Evolutionary conservation across 2,113 vertebrate species (phyloP).

Genomic region (Clarias macrocephalus): DNA sequence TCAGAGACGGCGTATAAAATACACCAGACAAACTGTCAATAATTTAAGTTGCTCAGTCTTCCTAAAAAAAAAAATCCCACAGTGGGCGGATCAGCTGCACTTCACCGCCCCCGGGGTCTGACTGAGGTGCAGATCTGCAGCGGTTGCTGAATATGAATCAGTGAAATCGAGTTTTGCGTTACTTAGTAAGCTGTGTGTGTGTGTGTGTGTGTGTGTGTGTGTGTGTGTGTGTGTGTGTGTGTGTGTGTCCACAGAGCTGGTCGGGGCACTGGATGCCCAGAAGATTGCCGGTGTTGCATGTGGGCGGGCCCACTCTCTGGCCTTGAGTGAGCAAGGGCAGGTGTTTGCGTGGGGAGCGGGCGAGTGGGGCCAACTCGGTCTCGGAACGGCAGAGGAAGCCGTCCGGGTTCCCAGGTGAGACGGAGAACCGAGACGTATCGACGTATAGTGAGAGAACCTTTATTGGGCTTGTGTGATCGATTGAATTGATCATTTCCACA

Average conservation of each 20-base stretch:
- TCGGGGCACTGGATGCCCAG: slow-evolving; percentile 85
- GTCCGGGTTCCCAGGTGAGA: slow-evolving; percentile 87
- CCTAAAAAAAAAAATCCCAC: background rate
- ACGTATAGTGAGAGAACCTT: too few relatives aligned
- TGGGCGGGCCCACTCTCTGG: slow-evolving; percentile 85
- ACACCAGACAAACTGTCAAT: background rate
- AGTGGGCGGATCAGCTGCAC: background rate
- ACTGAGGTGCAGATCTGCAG: too few relatives aligned
- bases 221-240: background rate
- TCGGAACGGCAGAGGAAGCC: slow-evolving; percentile 78
- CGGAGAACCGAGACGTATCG: background rate
- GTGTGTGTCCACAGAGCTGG: slow-evolving; percentile 75
- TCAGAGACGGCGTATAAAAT: background rate
- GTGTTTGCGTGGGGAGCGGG: slow-evolving; percentile 93
- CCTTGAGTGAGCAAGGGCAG: slow-evolving; percentile 88
- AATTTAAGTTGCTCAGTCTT: background rate
- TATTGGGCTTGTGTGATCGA: background rate
- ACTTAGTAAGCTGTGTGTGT: background rate
- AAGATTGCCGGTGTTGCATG: slow-evolving; percentile 87
- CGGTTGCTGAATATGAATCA: background rate
- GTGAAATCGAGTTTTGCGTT: background rate
- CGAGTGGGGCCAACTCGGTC: slow-evolving; percentile 87
- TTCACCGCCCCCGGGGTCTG: background rate
- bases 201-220: slow-evolving; percentile 23
- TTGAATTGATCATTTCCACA: background rate